Conservation (phyloP, 2,113 vertebrate species). For the Pandion haliaetus region DNA sequence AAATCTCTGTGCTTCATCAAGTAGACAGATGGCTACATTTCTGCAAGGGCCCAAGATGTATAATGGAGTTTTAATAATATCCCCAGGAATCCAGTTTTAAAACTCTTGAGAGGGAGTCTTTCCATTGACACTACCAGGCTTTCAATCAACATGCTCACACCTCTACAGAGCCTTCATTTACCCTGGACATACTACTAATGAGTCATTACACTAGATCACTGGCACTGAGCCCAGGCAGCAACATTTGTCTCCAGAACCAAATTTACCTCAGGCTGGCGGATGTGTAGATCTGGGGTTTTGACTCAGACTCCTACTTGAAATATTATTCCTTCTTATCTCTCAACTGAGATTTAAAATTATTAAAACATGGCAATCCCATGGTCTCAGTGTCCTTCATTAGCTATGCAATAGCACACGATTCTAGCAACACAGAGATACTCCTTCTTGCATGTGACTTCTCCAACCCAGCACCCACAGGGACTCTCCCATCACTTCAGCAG, state of each 20-base stretch:
- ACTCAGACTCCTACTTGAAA: background rate
- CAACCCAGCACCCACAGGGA: no score
- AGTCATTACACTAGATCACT: background rate
- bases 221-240: background rate
- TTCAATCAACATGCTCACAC: background rate
- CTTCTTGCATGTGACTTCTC: background rate
- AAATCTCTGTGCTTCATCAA: background rate
- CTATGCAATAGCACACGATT: fast-evolving
- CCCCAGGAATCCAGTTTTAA: background rate
- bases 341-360: background rate
- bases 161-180: background rate
- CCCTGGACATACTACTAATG: background rate
- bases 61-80: background rate
- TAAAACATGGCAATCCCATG: background rate
- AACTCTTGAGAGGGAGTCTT: background rate
- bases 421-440: background rate
- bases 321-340: background rate
- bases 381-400: background rate
- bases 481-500: background rate
- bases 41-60: background rate
- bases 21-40: background rate
- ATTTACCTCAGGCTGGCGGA: background rate
- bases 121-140: background rate
- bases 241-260: background rate
- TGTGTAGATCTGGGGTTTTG: background rate